These are phyloP conservation scores for Myathropa florea DNA, from an alignment of 2,888 invertebrate species.

Conservation along the genomic window DNA sequence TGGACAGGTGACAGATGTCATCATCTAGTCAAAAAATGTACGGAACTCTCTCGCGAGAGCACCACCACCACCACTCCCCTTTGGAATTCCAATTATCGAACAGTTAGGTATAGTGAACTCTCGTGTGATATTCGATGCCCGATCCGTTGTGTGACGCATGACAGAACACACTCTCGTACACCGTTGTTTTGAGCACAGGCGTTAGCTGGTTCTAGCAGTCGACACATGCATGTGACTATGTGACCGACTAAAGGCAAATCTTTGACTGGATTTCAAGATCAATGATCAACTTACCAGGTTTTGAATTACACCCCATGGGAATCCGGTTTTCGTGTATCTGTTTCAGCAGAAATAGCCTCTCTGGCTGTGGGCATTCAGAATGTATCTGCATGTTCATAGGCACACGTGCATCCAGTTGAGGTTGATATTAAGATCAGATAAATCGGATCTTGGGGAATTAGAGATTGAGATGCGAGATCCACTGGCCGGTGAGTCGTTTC, in stretches of 20 bases:
- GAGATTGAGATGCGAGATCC: slow-evolving; percentile 7
- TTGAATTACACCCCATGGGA: slow-evolving; percentile 31
- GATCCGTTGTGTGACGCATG: slow-evolving; percentile 1
- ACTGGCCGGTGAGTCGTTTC: background rate
- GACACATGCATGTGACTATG: background rate
- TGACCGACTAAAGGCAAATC: slow-evolving; percentile 17
- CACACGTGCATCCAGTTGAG: background rate
- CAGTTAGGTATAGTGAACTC: slow-evolving; percentile 43
- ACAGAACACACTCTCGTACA: slow-evolving; percentile 14
- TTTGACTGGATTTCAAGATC: slow-evolving; percentile 50
- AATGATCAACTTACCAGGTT: slow-evolving; percentile 54
- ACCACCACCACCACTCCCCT: slow-evolving; percentile 19
- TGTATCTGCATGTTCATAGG: background rate
- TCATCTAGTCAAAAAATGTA: slow-evolving; percentile 16
- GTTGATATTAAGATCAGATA: slow-evolving; percentile 45
- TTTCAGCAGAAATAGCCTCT: background rate
- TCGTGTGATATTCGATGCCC: slow-evolving; percentile 14
- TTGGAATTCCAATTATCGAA: slow-evolving; percentile 17
- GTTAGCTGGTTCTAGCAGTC: slow-evolving; percentile 10
- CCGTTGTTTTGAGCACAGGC: background rate
- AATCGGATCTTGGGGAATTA: slow-evolving; percentile 18
- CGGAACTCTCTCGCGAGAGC: background rate
- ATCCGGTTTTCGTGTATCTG: slow-evolving; percentile 31
- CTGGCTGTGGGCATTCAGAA: slow-evolving; percentile 15
- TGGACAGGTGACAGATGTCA: slow-evolving; percentile 29